Base-by-base conservation (phyloP, 2,113 vertebrate species). In the Scomber colias region DNA sequence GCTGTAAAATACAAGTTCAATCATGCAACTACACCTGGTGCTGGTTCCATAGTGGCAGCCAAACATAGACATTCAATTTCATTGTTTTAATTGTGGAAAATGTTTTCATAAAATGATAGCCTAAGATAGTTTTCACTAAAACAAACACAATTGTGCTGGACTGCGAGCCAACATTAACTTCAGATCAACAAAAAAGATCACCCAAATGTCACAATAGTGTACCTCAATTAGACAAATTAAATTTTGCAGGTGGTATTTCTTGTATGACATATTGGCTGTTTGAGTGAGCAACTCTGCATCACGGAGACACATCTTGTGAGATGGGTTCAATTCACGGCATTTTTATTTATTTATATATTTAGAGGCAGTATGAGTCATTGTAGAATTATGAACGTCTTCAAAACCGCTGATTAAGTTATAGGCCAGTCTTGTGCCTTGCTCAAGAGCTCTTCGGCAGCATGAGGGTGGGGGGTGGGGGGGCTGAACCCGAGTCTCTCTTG, bases 381-480 rank as follows among this genome's bases (percentile, higher is more conserved):
- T 10, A 17, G 19, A 67, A 56, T 6, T 21, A 60, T 54, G 48
- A 9, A 61, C n/a, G 17, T 27, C 5, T 57, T 16, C 40, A 51
- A 19, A 56, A 48, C 24, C 40, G 6, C 59, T 61, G 60, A 11
- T 79, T 14, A 45, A 27, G 8, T 40, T 40, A 40, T 40, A 9
- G 5, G 2, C 27, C n/a, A 9, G 51, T 7, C 11, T 19, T 6
- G 15, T 24, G 31, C 40, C 59, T 75, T 86, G 82, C 82, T 81
- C 45, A 44, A 76, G 71, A 83, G 56, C 84, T 85, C 73, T 72
- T 49, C 0, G 54, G 56, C 82, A 86, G 57, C 19, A 64, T 13
- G 62, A 63, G 27, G 49, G 19, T 12, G 24, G 69, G 55, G 55
- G 56, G 27, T 21, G 14, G 62, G 48, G 45, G 19, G 45, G 21